phyloP scores from a whole-genome alignment of 2,797 vertebrate genomes.

The Anniella stebbinsi region DNA sequence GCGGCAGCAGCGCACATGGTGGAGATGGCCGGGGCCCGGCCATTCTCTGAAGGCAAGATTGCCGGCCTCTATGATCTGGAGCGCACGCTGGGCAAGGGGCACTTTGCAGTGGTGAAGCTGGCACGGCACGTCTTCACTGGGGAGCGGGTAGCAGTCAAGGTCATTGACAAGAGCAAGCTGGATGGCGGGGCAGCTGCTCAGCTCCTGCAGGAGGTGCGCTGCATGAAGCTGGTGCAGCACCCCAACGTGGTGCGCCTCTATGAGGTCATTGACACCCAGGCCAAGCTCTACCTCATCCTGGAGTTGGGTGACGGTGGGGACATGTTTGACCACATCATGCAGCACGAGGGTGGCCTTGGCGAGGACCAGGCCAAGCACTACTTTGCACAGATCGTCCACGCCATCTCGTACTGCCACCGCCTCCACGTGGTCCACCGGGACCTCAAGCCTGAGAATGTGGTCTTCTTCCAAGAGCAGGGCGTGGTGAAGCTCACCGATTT shows the following conservation, averaged over 20 bases:
- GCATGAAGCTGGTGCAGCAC: slow-evolving; percentile 92
- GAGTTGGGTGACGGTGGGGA: slow-evolving; percentile 90
- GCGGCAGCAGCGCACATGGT: neutral
- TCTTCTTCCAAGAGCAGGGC: slow-evolving; percentile 90
- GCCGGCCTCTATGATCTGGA: slow-evolving; percentile 89
- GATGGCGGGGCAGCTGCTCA: slow-evolving; percentile 84
- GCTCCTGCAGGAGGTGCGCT: slow-evolving; percentile 90
- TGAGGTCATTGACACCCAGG: slow-evolving; percentile 90
- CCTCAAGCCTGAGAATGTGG: slow-evolving; percentile 92
- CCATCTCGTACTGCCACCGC: slow-evolving; percentile 90
- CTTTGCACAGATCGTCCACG: slow-evolving; percentile 88
- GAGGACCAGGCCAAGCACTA: slow-evolving; percentile 86
- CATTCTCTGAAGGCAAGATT: slow-evolving; percentile 79
- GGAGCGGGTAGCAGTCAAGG: slow-evolving; percentile 90
- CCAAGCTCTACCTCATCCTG: slow-evolving; percentile 91
- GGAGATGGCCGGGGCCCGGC: slow-evolving; percentile 71
- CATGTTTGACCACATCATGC: slow-evolving; percentile 91
- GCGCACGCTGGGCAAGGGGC: slow-evolving; percentile 88
- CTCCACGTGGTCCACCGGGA: slow-evolving; percentile 91
- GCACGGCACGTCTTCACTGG: slow-evolving; percentile 87
- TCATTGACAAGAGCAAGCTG: slow-evolving; percentile 92
- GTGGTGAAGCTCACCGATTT: slow-evolving; percentile 91
- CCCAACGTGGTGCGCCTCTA: slow-evolving; percentile 92
- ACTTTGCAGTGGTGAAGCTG: slow-evolving; percentile 90
- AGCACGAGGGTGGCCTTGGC: slow-evolving; percentile 85